Conservation (phyloP, 2,797 vertebrate species). For the Enteromius treurensis region DNA sequence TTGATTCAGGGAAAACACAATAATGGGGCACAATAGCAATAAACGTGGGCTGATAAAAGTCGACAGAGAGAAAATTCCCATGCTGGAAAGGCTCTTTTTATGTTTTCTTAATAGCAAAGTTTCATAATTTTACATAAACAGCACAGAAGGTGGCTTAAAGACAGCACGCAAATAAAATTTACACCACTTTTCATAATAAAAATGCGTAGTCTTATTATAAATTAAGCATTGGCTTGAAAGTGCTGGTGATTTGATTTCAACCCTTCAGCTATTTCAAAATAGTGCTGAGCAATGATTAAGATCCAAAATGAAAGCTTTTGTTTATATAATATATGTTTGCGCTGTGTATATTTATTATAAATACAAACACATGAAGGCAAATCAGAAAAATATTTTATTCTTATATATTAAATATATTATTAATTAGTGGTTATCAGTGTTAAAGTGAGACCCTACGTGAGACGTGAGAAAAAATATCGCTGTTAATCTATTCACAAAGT, state of each 20-base stretch:
- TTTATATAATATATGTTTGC: too few relatives aligned
- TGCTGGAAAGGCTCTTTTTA: not conserved
- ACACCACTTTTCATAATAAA: constrained; percentile 13
- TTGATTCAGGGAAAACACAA: constrained; percentile 26
- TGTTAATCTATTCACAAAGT: too few relatives aligned
- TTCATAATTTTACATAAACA: constrained; percentile 31
- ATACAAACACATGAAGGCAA: not conserved
- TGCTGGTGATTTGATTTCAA: not conserved
- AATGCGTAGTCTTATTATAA: not conserved
- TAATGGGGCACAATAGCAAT: constrained; percentile 4
- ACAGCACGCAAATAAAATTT: not conserved
- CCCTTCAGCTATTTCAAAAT: not conserved
- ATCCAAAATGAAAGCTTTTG: too few relatives aligned
- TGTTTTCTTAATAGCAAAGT: not conserved
- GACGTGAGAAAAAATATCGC: too few relatives aligned
- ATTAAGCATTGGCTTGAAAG: not conserved
- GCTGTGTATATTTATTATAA: not conserved
- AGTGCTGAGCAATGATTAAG: too few relatives aligned
- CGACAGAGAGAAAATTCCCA: not conserved
- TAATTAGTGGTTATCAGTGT: too few relatives aligned
- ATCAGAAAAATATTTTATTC: too few relatives aligned
- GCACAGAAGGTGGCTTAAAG: constrained; percentile 4
- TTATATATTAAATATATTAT: too few relatives aligned
- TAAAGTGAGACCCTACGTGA: too few relatives aligned
- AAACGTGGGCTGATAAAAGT: constrained; percentile 4